Percentiles rank a stretch among this genome's conserved stretches.
Conservation (phyloP, 2,113 vertebrate genomes). For the Cisticola juncidis region DNA sequence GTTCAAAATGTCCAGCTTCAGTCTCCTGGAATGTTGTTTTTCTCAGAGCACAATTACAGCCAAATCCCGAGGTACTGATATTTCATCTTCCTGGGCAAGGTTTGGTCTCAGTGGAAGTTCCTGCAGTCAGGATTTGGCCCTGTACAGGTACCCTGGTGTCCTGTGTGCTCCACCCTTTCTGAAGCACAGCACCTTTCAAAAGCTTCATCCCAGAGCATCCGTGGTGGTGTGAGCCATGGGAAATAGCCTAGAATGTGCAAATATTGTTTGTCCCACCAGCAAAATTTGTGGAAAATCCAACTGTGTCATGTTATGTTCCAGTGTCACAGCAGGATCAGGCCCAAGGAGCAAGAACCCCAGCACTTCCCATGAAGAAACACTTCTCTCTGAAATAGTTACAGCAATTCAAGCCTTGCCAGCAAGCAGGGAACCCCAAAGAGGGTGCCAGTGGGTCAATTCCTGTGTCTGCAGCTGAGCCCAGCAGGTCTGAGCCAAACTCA, state of each 20-base stretch:
- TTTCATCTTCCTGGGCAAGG: neutral
- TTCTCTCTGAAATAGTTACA: neutral
- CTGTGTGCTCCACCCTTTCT: neutral
- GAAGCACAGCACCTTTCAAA: neutral
- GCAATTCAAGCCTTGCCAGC: neutral
- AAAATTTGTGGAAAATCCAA: neutral
- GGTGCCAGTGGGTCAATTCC: neutral
- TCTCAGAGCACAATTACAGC: neutral
- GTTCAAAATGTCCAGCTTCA: neutral
- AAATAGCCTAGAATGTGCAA: neutral
- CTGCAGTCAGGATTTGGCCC: neutral
- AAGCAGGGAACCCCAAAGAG: neutral
- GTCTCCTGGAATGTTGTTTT: neutral
- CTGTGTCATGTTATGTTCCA: neutral
- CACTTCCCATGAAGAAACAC: neutral
- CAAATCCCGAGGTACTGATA: neutral
- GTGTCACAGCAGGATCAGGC: neutral
- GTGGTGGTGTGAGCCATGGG: neutral
- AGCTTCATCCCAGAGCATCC: neutral
- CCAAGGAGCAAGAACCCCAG: neutral
- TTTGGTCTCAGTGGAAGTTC: neutral
- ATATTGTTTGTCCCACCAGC: neutral
- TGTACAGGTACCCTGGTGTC: accelerated
- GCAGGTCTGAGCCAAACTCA: neutral
- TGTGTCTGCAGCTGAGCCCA: accelerated